Percentiles rank a stretch among this genome's conserved stretches.
These are phyloP conservation scores for Kryptopterus vitreolus DNA, from an alignment of 2,797 vertebrate genomes.

Conservation along the genomic window DNA sequence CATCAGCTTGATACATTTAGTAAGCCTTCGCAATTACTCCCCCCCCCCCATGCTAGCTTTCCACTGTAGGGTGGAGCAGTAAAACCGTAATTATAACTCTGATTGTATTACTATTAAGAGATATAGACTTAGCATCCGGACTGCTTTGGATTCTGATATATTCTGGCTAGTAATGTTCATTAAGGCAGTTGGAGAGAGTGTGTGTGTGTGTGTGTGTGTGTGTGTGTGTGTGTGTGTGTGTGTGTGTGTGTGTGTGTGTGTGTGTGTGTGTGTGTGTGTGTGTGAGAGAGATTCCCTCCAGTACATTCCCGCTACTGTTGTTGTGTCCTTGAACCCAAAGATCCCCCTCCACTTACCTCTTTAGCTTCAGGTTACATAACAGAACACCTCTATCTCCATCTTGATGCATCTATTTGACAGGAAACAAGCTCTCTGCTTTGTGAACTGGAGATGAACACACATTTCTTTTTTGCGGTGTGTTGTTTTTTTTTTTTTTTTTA, in stretches of 20 bases:
- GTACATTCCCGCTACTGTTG: neutral
- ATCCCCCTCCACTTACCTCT: neutral
- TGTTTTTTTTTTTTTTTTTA: conserved; percentile 9
- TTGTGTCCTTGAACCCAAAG: neutral
- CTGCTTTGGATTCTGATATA: too few relatives aligned
- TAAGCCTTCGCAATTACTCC: neutral
- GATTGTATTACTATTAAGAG: neutral
- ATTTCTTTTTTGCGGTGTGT: neutral
- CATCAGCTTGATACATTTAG: conserved; percentile 13
- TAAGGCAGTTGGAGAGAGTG: too few relatives aligned
- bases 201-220: too few relatives aligned
- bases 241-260: too few relatives aligned
- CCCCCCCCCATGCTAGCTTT: neutral
- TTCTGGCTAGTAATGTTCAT: too few relatives aligned
- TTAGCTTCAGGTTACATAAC: neutral
- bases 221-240: too few relatives aligned
- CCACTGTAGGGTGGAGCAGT: neutral
- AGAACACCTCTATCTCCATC: neutral
- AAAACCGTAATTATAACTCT: neutral
- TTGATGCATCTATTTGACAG: conserved; percentile 13
- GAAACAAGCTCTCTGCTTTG: conserved; percentile 20
- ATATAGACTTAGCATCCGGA: too few relatives aligned
- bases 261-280: too few relatives aligned
- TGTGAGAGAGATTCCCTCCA: neutral
- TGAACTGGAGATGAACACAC: neutral